These are phyloP conservation scores for Istiophorus platypterus DNA, from an alignment of 2,113 vertebrate genomes.

Conservation along the genomic window DNA sequence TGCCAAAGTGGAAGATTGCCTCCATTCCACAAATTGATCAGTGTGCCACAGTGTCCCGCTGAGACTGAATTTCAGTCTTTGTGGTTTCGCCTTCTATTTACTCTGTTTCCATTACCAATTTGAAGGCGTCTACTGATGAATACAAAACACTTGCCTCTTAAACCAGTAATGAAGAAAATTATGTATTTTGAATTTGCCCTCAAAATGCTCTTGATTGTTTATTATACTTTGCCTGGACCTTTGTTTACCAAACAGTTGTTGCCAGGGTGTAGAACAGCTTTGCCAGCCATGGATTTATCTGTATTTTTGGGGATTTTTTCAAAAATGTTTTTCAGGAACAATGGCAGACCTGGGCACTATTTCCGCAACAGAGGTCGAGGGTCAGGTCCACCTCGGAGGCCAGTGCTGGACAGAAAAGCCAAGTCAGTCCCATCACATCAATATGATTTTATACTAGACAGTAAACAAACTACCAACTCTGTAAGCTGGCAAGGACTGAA, in stretches of 20 bases:
- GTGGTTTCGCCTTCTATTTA: slow-evolving; percentile 40
- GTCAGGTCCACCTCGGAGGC: slow-evolving; percentile 43
- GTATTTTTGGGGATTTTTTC: background rate
- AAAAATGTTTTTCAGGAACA: slow-evolving; percentile 54
- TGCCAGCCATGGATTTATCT: background rate
- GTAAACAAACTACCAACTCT: background rate
- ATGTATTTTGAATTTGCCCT: background rate
- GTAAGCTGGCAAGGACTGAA: background rate
- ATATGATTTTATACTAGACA: background rate
- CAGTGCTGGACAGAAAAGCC: slow-evolving; percentile 15
- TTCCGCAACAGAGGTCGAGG: slow-evolving; percentile 60
- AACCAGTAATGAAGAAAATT: background rate
- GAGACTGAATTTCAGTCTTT: slow-evolving; percentile 14
- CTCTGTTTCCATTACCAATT: slow-evolving; percentile 33
- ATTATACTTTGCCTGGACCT: background rate
- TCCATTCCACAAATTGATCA: slow-evolving; percentile 52
- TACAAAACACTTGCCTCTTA: background rate
- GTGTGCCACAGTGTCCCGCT: slow-evolving; percentile 1
- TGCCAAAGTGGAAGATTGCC: slow-evolving; percentile 55
- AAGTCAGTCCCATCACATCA: slow-evolving; percentile 5
- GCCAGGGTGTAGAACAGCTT: background rate
- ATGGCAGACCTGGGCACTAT: slow-evolving; percentile 46
- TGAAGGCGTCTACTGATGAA: background rate
- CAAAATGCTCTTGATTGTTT: background rate
- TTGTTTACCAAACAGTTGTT: background rate